phyloP scores from a whole-genome alignment of 2,888 invertebrate genomes.

The Dione juno region DNA sequence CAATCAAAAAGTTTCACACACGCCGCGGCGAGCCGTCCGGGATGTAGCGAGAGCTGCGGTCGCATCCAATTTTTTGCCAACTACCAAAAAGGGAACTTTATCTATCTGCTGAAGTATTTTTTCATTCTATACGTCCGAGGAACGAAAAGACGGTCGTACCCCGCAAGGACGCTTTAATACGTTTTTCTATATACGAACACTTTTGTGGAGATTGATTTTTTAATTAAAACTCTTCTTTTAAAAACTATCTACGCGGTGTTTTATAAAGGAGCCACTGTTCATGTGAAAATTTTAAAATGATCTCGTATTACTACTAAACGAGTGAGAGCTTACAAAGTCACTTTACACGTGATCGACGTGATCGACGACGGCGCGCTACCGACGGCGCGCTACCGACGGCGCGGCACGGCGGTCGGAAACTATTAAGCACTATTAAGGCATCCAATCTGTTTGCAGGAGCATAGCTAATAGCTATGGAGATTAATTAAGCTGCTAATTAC shows the following conservation, averaged over 20 bases:
- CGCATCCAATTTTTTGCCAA: background rate
- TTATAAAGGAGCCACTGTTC: background rate
- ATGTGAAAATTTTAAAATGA: background rate
- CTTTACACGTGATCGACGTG: no score
- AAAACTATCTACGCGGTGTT: background rate
- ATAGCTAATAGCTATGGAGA: no score
- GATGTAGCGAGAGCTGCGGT: slow-evolving; percentile 1
- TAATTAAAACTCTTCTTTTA: slow-evolving; percentile 12
- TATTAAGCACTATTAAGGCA: no score
- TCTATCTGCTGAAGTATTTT: slow-evolving; percentile 9
- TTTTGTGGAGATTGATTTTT: slow-evolving; percentile 2
- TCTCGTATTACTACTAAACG: background rate
- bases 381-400: no score
- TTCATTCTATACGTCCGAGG: background rate
- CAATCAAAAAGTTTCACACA: slow-evolving; percentile 37
- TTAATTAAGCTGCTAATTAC: no score
- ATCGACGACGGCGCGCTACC: no score
- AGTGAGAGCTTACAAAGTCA: no score
- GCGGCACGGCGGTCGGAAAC: no score
- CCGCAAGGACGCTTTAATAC: background rate
- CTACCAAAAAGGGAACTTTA: background rate
- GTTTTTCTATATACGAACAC: background rate
- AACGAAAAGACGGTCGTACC: background rate
- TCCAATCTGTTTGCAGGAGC: no score
- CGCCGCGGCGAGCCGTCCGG: background rate